Base-by-base conservation (phyloP, 30 jellyfish, hydroid and myxozoan genomes). In the Hydractinia echinata region DNA sequence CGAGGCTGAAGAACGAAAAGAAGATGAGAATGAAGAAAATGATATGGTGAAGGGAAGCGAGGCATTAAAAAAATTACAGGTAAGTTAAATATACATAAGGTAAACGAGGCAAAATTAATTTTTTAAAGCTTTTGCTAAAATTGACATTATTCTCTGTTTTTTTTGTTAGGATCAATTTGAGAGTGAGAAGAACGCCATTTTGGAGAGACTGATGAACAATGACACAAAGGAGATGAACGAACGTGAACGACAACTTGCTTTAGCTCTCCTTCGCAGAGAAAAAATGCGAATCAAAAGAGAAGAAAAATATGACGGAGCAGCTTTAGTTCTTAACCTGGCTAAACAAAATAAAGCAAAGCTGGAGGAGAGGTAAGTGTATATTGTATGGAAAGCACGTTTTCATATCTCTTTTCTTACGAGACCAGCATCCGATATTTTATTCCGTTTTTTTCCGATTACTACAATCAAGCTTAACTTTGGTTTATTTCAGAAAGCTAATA, bases 251-350 rank as follows among this genome's bases (percentile, higher is more conserved):
- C 98, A 92, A 79, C 64, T 79, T 39, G 98, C 94, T 50, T 80
- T 92, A 53, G 81, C 87, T 52, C 81, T 81, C 54, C 79, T 92
- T 51, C 69, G 96, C 67, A 53, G 95, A 73, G 96, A 92, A 20
- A 66, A 83, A 51, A 83, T 72, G 48, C 83, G 84, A 81, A 81
- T 87, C 13, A 81, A 92, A 74, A 73, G 95, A 66, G 98, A 92
- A 81, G 95, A 92, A 30, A 92, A 87, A 64, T 92, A 81, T 52
- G 96, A 92, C 68, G 91, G 95, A 54, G 98, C 96, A 10, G 96
- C 95, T 9, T 73, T 92, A 44, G 83, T 92, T 5, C 84, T 92
- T 54, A 80, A 73, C 48, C 71, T 92, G 84, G 96, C 98, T 53
- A 77, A 87, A 68, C 82, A 84, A 76, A 82, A 87, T 53, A 53